A percentile compares a stretch with the other conserved stretches of the same genome.
These are phyloP conservation scores for Nannospalax galili DNA, from an alignment of 2,113 vertebrate genomes.

Conservation along the genomic window DNA sequence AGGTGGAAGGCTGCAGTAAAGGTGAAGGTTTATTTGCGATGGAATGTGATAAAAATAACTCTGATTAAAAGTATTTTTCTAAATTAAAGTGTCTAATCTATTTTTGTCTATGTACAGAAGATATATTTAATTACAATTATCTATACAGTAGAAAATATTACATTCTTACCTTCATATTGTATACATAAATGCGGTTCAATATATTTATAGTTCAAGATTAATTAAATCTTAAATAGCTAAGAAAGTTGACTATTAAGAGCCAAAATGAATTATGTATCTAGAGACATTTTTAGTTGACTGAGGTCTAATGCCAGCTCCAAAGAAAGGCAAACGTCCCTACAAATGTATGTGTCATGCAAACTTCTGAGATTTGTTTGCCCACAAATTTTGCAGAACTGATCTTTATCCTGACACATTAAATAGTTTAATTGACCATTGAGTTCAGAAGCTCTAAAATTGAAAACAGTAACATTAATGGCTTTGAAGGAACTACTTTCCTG, in stretches of 20 bases:
- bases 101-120: constrained; percentile 31
- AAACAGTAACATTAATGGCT: constrained; percentile 21
- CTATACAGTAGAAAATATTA: neutral
- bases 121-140: constrained; percentile 50
- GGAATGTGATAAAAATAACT: constrained; percentile 37
- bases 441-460: constrained; percentile 48
- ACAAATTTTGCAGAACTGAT: constrained; percentile 24
- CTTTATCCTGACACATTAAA: neutral
- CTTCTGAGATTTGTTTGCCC: neutral
- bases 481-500: constrained; percentile 53
- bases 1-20: constrained; percentile 38
- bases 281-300: neutral
- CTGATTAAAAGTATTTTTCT: constrained; percentile 5
- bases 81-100: no score
- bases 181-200: neutral
- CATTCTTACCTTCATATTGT: constrained; percentile 34
- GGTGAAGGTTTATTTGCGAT: constrained; percentile 15
- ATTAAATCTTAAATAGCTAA: constrained; percentile 1
- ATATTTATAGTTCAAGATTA: constrained; percentile 35
- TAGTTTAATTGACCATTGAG: neutral
- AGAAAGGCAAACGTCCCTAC: constrained; percentile 33
- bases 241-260: neutral
- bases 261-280: constrained; percentile 30
- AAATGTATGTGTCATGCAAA: constrained; percentile 42
- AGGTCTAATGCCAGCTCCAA: neutral